These are phyloP conservation scores for Serranus cabrilla DNA, from an alignment of 2,797 vertebrate species.

Conservation along the genomic window DNA sequence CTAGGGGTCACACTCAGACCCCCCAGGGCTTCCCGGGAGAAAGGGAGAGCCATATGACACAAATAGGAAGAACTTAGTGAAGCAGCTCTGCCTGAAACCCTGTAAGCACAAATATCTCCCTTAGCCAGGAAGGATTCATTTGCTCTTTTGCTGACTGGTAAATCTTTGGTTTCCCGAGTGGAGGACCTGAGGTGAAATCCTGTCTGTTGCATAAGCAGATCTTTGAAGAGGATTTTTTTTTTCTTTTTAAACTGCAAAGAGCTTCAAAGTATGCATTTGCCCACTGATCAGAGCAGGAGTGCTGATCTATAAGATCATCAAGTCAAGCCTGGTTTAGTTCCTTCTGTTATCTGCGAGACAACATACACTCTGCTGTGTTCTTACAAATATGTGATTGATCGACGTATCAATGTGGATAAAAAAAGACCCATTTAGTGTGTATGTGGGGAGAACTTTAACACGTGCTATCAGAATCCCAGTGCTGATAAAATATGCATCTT, in stretches of 20 bases:
- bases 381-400: constrained; percentile 33
- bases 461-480: constrained; percentile 27
- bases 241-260: constrained; percentile 4
- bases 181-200: constrained; percentile 57
- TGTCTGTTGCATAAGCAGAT: constrained; percentile 56
- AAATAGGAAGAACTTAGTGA: constrained; percentile 1
- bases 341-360: constrained; percentile 28
- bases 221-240: constrained; percentile 43
- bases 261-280: constrained; percentile 52
- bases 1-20: constrained; percentile 28
- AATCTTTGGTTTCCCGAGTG: constrained; percentile 52
- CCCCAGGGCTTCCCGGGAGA: constrained; percentile 17
- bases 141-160: constrained; percentile 58
- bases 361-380: not conserved
- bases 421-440: constrained; percentile 17
- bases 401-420: not conserved
- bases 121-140: constrained; percentile 56
- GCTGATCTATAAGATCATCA: constrained; percentile 40
- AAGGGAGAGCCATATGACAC: not conserved
- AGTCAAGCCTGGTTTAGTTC: constrained; percentile 15
- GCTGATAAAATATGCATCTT: constrained; percentile 61
- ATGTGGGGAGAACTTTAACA: not conserved
- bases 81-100: constrained; percentile 35
- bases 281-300: constrained; percentile 39
- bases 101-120: constrained; percentile 54